These are phyloP conservation scores for Ormyrus thymus DNA, from an alignment of 2,888 invertebrate genomes.

Conservation along the genomic window DNA sequence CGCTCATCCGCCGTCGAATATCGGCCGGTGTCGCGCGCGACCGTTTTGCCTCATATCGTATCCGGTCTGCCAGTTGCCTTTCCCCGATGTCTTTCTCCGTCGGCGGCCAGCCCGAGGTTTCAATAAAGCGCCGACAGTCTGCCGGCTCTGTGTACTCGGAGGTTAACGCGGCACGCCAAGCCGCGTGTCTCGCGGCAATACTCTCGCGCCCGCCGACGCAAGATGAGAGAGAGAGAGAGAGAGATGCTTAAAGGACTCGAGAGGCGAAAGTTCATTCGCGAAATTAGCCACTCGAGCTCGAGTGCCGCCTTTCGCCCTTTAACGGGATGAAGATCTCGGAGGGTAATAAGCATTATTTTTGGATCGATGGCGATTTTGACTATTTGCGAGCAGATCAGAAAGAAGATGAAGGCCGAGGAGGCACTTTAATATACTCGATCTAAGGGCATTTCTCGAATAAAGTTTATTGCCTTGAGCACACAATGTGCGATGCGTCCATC, in stretches of 20 bases:
- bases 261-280: constrained; percentile 23
- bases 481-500: constrained; percentile 28
- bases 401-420: constrained; percentile 1
- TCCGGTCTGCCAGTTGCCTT: background rate
- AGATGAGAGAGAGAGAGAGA: background rate
- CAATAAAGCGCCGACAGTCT: constrained; percentile 23
- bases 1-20: background rate
- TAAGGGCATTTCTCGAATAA: constrained; percentile 73
- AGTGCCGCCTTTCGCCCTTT: background rate
- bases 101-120: background rate
- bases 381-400: constrained; percentile 27
- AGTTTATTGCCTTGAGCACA: constrained; percentile 68
- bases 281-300: constrained; percentile 9
- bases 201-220: constrained; percentile 42
- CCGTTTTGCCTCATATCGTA: background rate
- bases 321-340: constrained; percentile 30
- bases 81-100: too few relatives aligned
- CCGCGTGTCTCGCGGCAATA: constrained; percentile 71
- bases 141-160: background rate
- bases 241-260: constrained; percentile 22
- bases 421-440: constrained; percentile 69
- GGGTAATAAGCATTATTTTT: constrained; percentile 27
- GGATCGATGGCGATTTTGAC: background rate
- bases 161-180: constrained; percentile 59
- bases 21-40: background rate